These are phyloP conservation scores for Dreissena polymorpha DNA, from an alignment of 1,140 invertebrate species.

Conservation along the genomic window DNA sequence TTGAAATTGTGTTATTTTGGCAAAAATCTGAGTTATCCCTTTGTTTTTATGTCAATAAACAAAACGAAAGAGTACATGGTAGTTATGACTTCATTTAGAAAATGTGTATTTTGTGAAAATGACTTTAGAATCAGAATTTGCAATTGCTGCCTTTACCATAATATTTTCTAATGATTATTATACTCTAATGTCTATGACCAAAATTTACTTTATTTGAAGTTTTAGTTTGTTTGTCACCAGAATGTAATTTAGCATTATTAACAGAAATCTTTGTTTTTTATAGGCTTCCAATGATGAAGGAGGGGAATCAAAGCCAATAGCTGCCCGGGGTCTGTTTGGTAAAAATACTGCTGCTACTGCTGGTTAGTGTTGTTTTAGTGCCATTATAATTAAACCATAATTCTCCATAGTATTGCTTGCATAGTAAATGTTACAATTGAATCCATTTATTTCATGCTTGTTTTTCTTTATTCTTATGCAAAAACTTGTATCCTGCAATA, in stretches of 20 bases:
- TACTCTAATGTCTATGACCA: not conserved
- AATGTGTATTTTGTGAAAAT: not conserved
- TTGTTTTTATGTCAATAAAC: too few species aligned
- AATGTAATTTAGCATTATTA: too few species aligned
- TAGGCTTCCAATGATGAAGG: not conserved
- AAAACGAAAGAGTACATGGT: too few species aligned
- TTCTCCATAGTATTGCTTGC: not conserved
- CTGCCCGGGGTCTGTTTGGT: slow-evolving; percentile 4
- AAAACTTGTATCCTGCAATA: not conserved
- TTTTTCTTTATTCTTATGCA: not conserved
- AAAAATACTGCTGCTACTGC: not conserved
- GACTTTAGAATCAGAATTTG: not conserved
- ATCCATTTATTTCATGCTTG: not conserved
- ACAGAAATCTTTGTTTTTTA: not conserved
- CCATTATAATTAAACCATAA: not conserved
- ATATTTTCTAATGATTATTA: not conserved
- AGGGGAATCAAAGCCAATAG: not conserved
- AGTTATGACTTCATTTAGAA: too few species aligned
- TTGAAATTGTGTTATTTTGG: too few species aligned
- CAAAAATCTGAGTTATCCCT: too few species aligned
- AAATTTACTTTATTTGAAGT: not conserved
- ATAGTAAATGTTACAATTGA: not conserved
- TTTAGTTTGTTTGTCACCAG: too few species aligned
- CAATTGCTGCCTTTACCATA: not conserved
- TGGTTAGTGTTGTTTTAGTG: not conserved